Conservation (phyloP, 2,888 invertebrate species). For the Autographa gamma region DNA sequence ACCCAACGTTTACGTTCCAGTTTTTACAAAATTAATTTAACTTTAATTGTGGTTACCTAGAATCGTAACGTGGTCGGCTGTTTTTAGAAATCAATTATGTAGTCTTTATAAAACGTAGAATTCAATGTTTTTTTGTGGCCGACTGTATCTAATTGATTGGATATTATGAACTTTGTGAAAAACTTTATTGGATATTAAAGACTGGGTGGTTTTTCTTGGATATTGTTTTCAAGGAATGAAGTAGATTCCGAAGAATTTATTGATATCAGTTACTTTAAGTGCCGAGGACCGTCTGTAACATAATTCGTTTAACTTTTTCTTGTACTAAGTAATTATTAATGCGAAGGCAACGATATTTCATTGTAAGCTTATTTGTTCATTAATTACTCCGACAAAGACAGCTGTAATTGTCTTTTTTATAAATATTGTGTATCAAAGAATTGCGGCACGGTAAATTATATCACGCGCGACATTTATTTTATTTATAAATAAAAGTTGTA, state of each 20-base stretch:
- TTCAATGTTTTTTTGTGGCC: background rate
- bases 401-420: background rate
- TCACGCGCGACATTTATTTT: constrained; percentile 1
- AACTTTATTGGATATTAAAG: constrained; percentile 10
- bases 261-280: background rate
- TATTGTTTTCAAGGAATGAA: constrained; percentile 1
- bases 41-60: constrained; percentile 41
- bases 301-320: background rate
- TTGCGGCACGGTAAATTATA: background rate
- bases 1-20: constrained; percentile 26
- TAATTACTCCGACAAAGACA: background rate
- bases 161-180: background rate
- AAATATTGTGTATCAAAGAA: background rate
- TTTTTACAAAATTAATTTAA: constrained; percentile 30
- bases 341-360: background rate
- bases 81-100: constrained; percentile 20
- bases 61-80: constrained; percentile 24
- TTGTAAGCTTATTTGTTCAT: background rate
- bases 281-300: background rate
- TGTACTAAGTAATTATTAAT: background rate
- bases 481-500: background rate
- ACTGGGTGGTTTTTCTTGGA: background rate
- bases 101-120: constrained; percentile 14
- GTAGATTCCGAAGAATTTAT: constrained; percentile 2
- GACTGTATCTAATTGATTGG: background rate